Conservation (phyloP, 2,797 vertebrate genomes). For the Phaenicophaeus curvirostris region DNA sequence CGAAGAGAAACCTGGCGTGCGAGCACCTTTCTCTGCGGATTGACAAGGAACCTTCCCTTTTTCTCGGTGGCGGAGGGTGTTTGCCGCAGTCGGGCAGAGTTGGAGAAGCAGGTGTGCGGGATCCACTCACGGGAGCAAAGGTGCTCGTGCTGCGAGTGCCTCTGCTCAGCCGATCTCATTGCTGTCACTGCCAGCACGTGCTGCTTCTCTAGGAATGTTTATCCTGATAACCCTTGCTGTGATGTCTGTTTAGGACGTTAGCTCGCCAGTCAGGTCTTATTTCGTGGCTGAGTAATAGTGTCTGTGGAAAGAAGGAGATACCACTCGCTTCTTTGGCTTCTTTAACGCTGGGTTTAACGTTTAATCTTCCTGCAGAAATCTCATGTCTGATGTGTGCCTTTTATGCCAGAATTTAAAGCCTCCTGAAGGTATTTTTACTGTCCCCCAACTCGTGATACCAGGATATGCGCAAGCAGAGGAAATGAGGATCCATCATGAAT, state of each 20-base stretch:
- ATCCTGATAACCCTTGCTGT: not conserved
- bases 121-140: not conserved
- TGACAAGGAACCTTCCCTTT: not conserved
- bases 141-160: not conserved
- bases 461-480: not conserved
- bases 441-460: not conserved
- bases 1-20: not conserved
- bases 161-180: not conserved
- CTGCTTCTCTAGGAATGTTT: not conserved
- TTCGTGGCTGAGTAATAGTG: not conserved
- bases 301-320: not conserved
- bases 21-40: not conserved
- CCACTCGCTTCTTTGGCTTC: not conserved
- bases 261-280: not conserved
- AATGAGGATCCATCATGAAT: not conserved
- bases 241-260: not conserved
- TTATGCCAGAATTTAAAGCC: not conserved
- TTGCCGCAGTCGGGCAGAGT: not conserved
- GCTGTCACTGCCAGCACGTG: not conserved
- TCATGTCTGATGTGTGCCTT: not conserved
- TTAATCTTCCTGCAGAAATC: not conserved
- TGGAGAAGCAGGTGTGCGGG: not conserved
- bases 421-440: not conserved
- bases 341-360: not conserved
- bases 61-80: not conserved